A percentile compares a stretch with the other conserved stretches of the same genome.
phyloP scores from a whole-genome alignment of 2,113 vertebrate genomes.

The Lates calcarifer region DNA sequence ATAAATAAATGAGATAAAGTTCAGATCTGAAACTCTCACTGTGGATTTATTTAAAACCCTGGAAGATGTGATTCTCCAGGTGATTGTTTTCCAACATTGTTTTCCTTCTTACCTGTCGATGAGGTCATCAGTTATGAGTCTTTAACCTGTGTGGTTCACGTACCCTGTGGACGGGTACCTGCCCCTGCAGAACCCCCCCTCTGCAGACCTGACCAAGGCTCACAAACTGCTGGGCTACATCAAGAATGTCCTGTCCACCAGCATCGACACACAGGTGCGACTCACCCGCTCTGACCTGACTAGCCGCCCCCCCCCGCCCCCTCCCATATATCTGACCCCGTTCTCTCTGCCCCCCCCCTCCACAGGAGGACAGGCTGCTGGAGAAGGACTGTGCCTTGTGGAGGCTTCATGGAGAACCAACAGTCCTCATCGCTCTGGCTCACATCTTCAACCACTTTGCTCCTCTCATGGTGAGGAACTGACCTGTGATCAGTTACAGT shows the following conservation, averaged over 20 bases:
- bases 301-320: background rate
- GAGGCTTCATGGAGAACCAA: constrained; percentile 93
- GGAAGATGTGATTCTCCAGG: no score
- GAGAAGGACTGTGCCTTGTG: constrained; percentile 87
- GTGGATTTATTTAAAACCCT: no score
- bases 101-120: no score
- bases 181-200: constrained; percentile 93
- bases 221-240: constrained; percentile 91
- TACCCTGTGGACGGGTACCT: constrained; percentile 94
- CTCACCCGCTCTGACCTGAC: no score
- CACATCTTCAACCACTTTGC: constrained; percentile 96
- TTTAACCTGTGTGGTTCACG: constrained; percentile 86
- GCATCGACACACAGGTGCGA: constrained; percentile 89
- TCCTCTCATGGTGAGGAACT: constrained; percentile 97
- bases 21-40: no score
- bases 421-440: constrained; percentile 89
- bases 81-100: no score
- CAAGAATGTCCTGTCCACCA: constrained; percentile 88
- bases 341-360: background rate
- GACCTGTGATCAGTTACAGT: no score
- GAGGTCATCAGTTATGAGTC: constrained; percentile 44
- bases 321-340: no score
- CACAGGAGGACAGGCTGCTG: constrained; percentile 91
- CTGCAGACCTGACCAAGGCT: constrained; percentile 89
- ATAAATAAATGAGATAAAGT: no score